A percentile compares a stretch with the other conserved stretches of the same genome.
phyloP scores from a whole-genome alignment of 2,113 vertebrate species.

The Ibidorhyncha struthersii region DNA sequence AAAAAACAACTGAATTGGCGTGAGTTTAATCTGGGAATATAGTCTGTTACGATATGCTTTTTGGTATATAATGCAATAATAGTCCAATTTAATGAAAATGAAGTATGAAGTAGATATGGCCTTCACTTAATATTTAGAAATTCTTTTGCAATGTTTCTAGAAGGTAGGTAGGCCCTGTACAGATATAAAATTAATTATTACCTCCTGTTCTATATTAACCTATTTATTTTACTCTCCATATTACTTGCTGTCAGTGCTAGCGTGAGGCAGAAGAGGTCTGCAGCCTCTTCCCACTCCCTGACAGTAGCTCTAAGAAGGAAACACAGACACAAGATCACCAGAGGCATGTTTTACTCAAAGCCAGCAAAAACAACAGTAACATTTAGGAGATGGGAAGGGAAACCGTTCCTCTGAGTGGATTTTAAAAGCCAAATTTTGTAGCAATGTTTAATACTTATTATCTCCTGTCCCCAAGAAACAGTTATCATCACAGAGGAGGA shows the following conservation, averaged over 20 bases:
- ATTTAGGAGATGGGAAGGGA: background rate
- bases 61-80: background rate
- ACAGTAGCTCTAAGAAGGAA: background rate
- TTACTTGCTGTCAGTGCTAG: background rate
- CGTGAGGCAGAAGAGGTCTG: background rate
- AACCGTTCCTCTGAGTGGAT: background rate
- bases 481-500: background rate
- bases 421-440: background rate
- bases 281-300: background rate
- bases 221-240: background rate
- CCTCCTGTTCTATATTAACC: background rate
- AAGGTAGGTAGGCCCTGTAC: background rate
- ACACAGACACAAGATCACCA: background rate
- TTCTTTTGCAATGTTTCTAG: background rate
- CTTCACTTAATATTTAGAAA: background rate
- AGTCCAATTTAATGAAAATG: background rate
- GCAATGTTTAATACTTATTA: background rate
- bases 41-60: background rate
- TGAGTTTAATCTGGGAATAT: background rate
- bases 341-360: background rate
- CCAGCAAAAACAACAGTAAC: background rate
- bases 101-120: background rate
- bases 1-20: background rate
- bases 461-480: background rate
- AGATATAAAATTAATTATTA: background rate